A percentile compares a stretch with the other conserved stretches of the same genome.
phyloP scores from a whole-genome alignment of 2,888 invertebrate genomes.

The Hybos culiciformis region DNA sequence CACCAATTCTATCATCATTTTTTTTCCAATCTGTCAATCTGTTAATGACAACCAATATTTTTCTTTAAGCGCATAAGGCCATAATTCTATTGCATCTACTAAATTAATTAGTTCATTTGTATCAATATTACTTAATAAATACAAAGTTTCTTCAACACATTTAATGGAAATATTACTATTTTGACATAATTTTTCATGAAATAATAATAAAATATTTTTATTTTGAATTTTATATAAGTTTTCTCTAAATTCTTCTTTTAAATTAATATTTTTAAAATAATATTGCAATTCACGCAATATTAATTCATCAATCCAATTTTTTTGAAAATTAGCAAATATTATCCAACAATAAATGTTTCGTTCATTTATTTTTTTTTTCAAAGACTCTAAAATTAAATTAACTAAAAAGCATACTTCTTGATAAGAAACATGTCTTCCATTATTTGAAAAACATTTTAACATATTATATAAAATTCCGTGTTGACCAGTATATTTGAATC shows the following conservation, averaged over 20 bases:
- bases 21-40: background rate
- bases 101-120: background rate
- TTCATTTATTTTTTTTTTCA: background rate
- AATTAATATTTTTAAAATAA: background rate
- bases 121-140: background rate
- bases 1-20: background rate
- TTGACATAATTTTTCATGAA: background rate
- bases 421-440: background rate
- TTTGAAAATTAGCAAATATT: background rate
- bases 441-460: background rate
- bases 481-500: background rate
- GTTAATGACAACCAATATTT: background rate
- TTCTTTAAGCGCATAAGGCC: background rate
- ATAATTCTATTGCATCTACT: background rate
- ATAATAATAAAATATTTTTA: background rate
- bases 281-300: background rate
- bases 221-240: background rate
- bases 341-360: background rate
- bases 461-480: background rate
- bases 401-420: background rate
- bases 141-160: background rate
- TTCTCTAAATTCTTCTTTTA: background rate
- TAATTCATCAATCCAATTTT: background rate
- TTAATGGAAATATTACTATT: background rate
- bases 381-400: background rate